Evolutionary conservation across 2,113 vertebrate species (phyloP), one percentile per base, ranked within the genome.

Genomic region (Nicator chloris): DNA sequence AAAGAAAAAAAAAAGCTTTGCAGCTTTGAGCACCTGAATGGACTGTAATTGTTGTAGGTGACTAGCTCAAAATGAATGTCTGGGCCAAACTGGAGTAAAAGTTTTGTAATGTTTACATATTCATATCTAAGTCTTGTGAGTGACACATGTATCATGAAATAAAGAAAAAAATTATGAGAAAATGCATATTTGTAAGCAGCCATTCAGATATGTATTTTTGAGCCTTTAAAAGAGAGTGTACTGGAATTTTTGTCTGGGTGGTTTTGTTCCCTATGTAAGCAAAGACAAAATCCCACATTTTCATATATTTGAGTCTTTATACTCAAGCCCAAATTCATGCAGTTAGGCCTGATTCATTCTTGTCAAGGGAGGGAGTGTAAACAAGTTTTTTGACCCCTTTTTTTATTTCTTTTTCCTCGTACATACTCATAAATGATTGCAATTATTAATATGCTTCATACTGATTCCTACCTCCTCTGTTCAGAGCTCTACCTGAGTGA

Each of bases 401-500:
- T 49, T n/a, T 24, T 11, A 65, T 16, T 47, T 26, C 45, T 45
- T 50, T 27, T 17, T 4, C 1, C 17, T 75, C 14, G 11, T 76
- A 42, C 13, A 20, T 73, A 35, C 15, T 73, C 51, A 37, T 7
- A 68, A 66, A 31, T 16, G 12, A 13, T 15, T 44, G 9, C 17
- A 17, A 75, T 89, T 79, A 23, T 77, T 18, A 70, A 4, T 49
- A 30, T 49, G 8, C 14, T 82, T 93, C 28, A 68, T 82, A 80
- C 5, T 6, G 7, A 33, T 45, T 65, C 15, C 45, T 66, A 1
- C 50, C 17, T 95, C 33, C 31, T 93, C 92, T 97, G 49, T 79
- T 70, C 79, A 99, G 99, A 99, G 86, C 98, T 99, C 44, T 98
- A 98, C 83, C 93, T 99, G 78, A 99, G 98, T 92, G 98, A 96